A percentile compares a stretch with the other conserved stretches of the same genome.
phyloP scores from a whole-genome alignment of 1,140 invertebrate species.

The Nebria ingens region DNA sequence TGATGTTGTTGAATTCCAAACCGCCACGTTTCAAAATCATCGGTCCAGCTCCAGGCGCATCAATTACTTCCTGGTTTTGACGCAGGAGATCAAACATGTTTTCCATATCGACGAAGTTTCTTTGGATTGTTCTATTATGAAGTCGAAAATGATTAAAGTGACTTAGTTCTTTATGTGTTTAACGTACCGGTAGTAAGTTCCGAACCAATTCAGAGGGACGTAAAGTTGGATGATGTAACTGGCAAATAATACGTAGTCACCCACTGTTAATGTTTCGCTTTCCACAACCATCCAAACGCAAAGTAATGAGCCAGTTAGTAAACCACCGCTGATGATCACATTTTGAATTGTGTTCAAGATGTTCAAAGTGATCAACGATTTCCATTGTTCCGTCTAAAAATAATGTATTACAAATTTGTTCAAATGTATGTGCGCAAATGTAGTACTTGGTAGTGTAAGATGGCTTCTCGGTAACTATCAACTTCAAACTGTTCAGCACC shows the following conservation, averaged over 20 bases:
- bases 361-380: conserved; percentile 71
- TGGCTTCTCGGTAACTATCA: conserved; percentile 67
- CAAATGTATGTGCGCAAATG: not conserved
- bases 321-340: conserved; percentile 74
- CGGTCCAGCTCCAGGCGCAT: conserved; percentile 63
- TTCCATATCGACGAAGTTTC: conserved; percentile 98
- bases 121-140: conserved; percentile 76
- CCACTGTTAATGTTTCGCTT: conserved; percentile 63
- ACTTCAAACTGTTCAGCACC: conserved; percentile 87
- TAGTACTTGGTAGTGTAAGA: conserved; percentile 68
- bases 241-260: conserved; percentile 91
- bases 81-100: conserved; percentile 95
- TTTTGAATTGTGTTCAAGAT: conserved; percentile 86
- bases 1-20: conserved; percentile 83
- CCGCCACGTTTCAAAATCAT: conserved; percentile 60
- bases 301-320: conserved; percentile 77
- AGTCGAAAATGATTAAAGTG: no score
- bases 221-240: conserved; percentile 96
- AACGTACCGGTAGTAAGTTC: conserved; percentile 87
- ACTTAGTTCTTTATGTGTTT: no score
- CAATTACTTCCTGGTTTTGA: conserved; percentile 76
- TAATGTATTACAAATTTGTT: not conserved
- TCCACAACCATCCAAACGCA: conserved; percentile 72
- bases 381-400: conserved; percentile 75
- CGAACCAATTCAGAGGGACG: conserved; percentile 92